phyloP scores from a whole-genome alignment of 2,888 invertebrate genomes.

The Cheilosia variabilis region DNA sequence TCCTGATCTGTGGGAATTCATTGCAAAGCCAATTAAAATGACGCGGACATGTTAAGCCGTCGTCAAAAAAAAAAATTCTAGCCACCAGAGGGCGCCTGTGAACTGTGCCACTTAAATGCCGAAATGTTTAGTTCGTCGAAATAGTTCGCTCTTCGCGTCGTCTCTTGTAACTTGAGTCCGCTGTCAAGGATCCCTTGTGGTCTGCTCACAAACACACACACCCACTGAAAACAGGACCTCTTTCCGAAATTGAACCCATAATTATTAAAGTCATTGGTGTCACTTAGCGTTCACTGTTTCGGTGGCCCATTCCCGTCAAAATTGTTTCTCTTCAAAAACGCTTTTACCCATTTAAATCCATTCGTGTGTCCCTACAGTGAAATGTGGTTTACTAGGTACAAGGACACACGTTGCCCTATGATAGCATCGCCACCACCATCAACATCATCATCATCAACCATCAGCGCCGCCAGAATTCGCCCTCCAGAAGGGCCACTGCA shows the following conservation, averaged over 20 bases:
- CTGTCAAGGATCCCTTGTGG: too few relatives aligned
- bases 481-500: conserved; percentile 34
- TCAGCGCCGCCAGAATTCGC: neutral
- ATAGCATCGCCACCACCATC: conserved; percentile 49
- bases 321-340: conserved; percentile 14
- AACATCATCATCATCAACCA: conserved; percentile 22
- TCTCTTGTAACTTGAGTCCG: too few relatives aligned
- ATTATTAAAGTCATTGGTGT: conserved; percentile 41
- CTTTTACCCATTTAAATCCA: conserved; percentile 64
- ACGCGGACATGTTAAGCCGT: too few relatives aligned
- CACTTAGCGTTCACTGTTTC: conserved; percentile 31
- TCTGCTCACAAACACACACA: too few relatives aligned
- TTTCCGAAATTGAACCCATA: neutral
- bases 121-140: too few relatives aligned
- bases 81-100: too few relatives aligned
- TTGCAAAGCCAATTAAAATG: neutral
- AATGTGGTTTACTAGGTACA: conserved; percentile 72
- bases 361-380: conserved; percentile 59
- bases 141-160: too few relatives aligned
- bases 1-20: neutral
- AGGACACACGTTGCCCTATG: conserved; percentile 63
- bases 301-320: conserved; percentile 3
- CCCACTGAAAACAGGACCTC: too few relatives aligned
- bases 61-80: too few relatives aligned
- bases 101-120: too few relatives aligned